Evolutionary conservation across 2,797 vertebrate genomes (phyloP).

Genomic region (Ptychobarbus kaznakovi): DNA sequence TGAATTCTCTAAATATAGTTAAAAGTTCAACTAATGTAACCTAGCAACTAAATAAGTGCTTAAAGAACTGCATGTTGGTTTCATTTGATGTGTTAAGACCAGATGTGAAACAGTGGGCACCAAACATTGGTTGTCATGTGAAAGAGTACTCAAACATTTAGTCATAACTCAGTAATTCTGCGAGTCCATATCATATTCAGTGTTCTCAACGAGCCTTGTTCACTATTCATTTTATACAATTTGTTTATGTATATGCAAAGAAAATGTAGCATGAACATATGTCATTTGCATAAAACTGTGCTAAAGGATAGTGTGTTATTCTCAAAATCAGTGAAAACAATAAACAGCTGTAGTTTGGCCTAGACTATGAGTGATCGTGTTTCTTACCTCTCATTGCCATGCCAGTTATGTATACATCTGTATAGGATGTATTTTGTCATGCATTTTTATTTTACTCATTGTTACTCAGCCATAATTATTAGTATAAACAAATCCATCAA

Average conservation of each 20-base stretch:
- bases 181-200: neutral
- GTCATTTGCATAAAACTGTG: neutral
- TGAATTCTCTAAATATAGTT: constrained; percentile 8
- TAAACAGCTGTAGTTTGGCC: too few relatives aligned
- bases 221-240: neutral
- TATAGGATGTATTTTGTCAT: neutral
- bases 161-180: neutral
- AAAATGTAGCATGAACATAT: neutral
- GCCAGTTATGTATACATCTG: neutral
- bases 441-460: neutral
- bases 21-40: constrained; percentile 12
- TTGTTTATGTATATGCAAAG: neutral
- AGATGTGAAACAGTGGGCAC: neutral
- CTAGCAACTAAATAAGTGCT: constrained; percentile 4
- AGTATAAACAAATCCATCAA: neutral
- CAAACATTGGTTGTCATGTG: constrained; percentile 20
- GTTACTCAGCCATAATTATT: neutral
- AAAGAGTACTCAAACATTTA: neutral
- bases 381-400: too few relatives aligned
- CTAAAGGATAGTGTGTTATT: neutral
- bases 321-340: neutral
- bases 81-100: constrained; percentile 24
- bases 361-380: too few relatives aligned
- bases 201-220: neutral
- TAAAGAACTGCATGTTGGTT: constrained; percentile 13